Percentiles rank a stretch among this genome's conserved stretches.
Evolutionary conservation across 2,797 vertebrate species (phyloP).

Genomic region (Antrozous pallidus): DNA sequence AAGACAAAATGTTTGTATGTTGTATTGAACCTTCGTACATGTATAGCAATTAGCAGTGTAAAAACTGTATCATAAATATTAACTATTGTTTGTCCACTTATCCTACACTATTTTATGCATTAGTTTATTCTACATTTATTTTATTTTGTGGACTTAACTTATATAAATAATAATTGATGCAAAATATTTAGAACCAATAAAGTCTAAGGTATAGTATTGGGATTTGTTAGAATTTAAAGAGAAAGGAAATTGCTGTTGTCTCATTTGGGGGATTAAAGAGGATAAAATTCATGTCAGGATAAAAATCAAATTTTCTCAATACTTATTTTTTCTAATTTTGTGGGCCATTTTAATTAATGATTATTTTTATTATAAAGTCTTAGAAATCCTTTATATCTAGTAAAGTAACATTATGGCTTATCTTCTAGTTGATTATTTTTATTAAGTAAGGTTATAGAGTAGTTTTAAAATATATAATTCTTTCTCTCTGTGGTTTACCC

Average conservation of each 20-base stretch:
- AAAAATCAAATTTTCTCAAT: neutral
- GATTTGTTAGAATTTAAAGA: neutral
- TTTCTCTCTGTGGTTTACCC: neutral
- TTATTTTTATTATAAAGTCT: neutral
- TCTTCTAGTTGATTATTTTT: neutral
- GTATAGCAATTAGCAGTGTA: neutral
- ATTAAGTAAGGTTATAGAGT: neutral
- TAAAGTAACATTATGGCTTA: neutral
- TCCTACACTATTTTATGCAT: neutral
- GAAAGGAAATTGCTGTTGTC: neutral
- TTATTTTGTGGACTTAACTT: neutral
- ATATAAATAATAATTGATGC: neutral
- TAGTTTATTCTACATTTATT: neutral
- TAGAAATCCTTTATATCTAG: neutral
- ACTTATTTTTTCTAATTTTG: neutral
- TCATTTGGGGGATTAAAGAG: neutral
- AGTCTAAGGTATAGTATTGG: neutral
- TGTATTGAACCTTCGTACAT: neutral
- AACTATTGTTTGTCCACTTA: neutral
- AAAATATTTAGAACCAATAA: neutral
- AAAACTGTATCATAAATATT: neutral
- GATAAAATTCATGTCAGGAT: neutral
- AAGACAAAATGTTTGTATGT: neutral
- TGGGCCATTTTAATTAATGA: neutral
- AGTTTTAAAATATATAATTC: neutral